phyloP scores from a whole-genome alignment of 2,888 invertebrate genomes.

The Lithophane ornitopus region DNA sequence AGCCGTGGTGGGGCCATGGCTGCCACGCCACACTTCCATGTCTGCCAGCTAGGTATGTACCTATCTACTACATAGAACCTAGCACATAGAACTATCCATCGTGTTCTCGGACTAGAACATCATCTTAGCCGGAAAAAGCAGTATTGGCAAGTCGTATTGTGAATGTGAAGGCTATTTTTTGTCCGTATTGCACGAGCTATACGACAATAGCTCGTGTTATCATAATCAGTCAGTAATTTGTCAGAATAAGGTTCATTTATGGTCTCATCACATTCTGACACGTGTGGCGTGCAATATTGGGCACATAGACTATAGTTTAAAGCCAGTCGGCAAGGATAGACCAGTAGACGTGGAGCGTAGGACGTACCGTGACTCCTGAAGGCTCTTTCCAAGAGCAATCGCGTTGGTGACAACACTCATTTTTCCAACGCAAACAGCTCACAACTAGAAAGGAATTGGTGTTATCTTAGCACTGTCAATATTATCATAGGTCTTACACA shows the following conservation, averaged over 20 bases:
- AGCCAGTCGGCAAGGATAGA: not conserved
- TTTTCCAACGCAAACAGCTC: not conserved
- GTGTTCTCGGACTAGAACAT: not conserved
- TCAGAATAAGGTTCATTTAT: not conserved
- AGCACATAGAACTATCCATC: not conserved
- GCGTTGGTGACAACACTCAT: not conserved
- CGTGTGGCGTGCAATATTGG: not conserved
- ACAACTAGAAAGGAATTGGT: not conserved
- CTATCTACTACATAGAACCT: no score
- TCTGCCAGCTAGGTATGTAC: slow-evolving; percentile 72
- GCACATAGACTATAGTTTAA: not conserved
- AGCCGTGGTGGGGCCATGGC: slow-evolving; percentile 37
- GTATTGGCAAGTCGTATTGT: slow-evolving; percentile 2
- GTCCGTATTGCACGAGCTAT: not conserved
- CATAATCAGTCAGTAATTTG: not conserved
- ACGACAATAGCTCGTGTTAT: not conserved
- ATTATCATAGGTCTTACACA: slow-evolving; percentile 12
- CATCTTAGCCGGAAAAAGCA: slow-evolving; percentile 6
- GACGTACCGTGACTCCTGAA: not conserved
- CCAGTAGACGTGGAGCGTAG: not conserved
- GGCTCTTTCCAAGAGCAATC: not conserved
- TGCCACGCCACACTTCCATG: slow-evolving; percentile 66
- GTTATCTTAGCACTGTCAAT: not conserved
- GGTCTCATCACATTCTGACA: not conserved
- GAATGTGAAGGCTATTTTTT: slow-evolving; percentile 34